These are phyloP conservation scores for Chironomus tepperi DNA, from an alignment of 1,140 invertebrate genomes.

Conservation along the genomic window DNA sequence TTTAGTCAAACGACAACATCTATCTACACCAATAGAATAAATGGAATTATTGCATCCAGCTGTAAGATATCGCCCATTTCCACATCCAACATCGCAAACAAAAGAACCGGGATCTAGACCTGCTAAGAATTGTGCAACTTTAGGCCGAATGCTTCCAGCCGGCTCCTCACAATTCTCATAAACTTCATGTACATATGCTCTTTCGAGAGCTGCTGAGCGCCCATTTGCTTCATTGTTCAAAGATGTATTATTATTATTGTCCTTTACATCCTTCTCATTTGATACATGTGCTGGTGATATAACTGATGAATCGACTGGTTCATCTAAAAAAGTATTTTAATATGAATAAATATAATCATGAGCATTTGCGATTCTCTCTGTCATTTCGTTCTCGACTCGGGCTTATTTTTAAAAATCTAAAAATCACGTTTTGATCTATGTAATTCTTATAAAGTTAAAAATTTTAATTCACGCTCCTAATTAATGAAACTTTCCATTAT, in stretches of 20 bases:
- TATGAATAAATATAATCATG: no score
- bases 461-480: no score
- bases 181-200: conserved; percentile 90
- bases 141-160: conserved; percentile 66
- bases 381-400: no score
- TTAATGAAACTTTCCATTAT: no score
- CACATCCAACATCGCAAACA: conserved; percentile 90
- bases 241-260: neutral
- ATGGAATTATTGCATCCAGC: conserved; percentile 65
- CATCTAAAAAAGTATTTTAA: no score
- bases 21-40: conserved; percentile 79
- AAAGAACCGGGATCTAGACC: conserved; percentile 82
- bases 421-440: no score
- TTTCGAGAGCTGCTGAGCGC: conserved; percentile 71
- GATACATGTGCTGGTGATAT: neutral
- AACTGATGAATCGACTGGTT: neutral
- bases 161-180: conserved; percentile 77
- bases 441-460: no score
- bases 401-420: no score
- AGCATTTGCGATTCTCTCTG: no score
- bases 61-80: conserved; percentile 85
- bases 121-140: conserved; percentile 75
- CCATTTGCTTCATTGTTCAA: conserved; percentile 34
- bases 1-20: conserved; percentile 68
- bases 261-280: neutral